Conservation (phyloP, 2,113 vertebrate species). For the Dasyprocta punctata region DNA sequence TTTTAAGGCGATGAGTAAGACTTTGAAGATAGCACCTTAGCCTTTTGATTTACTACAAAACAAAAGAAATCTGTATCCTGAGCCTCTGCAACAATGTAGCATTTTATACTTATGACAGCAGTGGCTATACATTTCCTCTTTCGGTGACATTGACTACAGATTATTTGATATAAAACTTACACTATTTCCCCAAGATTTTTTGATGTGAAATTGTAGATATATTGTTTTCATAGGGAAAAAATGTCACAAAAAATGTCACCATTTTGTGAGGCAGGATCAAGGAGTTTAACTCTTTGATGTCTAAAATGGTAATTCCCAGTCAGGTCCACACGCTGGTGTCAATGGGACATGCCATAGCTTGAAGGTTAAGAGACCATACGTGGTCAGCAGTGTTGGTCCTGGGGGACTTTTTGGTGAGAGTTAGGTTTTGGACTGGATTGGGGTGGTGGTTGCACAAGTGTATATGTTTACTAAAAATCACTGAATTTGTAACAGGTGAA, state of each 20-base stretch:
- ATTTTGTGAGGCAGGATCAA: conserved; percentile 41
- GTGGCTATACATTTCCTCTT: neutral
- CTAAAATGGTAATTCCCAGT: neutral
- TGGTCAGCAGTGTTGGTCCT: neutral
- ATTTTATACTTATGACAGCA: neutral
- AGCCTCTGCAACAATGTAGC: neutral
- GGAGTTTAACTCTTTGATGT: neutral
- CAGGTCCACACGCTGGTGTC: neutral
- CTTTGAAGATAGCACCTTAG: conserved; percentile 37
- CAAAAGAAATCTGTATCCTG: conserved; percentile 23
- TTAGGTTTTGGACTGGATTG: too few relatives aligned
- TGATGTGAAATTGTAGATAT: conserved; percentile 14
- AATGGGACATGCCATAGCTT: neutral
- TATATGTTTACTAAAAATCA: neutral
- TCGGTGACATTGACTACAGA: neutral
- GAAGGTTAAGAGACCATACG: neutral
- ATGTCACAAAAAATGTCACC: neutral
- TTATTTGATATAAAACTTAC: conserved; percentile 4
- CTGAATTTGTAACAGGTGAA: neutral
- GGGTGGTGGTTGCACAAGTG: neutral
- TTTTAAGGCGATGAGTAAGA: conserved; percentile 61
- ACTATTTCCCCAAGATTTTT: neutral
- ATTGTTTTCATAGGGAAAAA: neutral
- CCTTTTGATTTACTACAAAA: conserved; percentile 51
- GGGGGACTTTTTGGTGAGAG: neutral